phyloP scores from a whole-genome alignment of 2,888 invertebrate species.

The Magallana nippona region DNA sequence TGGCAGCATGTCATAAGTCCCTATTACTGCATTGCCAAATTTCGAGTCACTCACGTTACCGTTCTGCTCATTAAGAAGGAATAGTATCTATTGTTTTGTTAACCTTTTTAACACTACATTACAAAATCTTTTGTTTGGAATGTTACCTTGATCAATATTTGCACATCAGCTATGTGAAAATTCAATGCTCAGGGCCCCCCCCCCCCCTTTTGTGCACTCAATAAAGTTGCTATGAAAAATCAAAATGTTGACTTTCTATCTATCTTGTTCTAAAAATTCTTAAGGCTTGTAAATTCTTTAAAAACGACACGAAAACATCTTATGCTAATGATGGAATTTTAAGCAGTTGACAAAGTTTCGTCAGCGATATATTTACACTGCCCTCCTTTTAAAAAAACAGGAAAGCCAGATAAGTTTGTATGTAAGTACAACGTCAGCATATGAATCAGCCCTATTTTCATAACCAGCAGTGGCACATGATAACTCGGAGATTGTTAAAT shows the following conservation, averaged over 20 bases:
- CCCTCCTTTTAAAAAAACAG: constrained; percentile 13
- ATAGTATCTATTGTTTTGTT: constrained; percentile 5
- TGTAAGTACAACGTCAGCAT: constrained; percentile 27
- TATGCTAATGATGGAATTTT: constrained; percentile 35
- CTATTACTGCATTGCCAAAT: constrained; percentile 28
- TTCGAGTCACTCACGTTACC: constrained; percentile 8
- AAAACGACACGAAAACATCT: not conserved
- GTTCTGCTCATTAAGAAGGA: not conserved
- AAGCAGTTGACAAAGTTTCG: constrained; percentile 3
- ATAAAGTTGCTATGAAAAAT: not conserved
- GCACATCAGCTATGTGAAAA: not conserved
- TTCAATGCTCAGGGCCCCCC: not conserved
- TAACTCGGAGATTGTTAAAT: constrained; percentile 1
- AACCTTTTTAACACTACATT: constrained; percentile 4
- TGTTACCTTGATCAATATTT: constrained; percentile 8
- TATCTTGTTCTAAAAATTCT: not conserved
- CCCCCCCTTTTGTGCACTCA: not conserved
- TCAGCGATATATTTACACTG: constrained; percentile 30
- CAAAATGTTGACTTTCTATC: not conserved
- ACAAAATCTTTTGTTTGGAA: constrained; percentile 11
- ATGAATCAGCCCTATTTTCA: constrained; percentile 33
- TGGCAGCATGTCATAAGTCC: constrained; percentile 13
- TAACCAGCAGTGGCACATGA: constrained; percentile 31
- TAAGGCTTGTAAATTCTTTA: not conserved
- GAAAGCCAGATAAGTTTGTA: constrained; percentile 20